Evolutionary conservation across 2,888 invertebrate genomes (phyloP).

Genomic region (Nomada hirtipes): DNA sequence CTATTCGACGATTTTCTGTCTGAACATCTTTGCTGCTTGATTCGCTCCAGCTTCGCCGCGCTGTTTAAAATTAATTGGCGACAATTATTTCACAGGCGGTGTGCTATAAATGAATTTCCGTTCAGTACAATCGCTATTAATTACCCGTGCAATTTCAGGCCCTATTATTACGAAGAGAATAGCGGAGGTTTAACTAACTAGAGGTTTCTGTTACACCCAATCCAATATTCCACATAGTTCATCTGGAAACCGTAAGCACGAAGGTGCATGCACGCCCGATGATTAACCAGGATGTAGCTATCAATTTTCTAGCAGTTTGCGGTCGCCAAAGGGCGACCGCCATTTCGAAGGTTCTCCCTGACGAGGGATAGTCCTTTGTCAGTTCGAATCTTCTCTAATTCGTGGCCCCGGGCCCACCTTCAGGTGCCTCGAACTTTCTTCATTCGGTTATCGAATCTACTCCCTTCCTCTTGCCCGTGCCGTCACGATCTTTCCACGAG

Average conservation of each 20-base stretch:
- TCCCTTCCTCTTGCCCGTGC: no score
- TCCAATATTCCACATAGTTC: neutral
- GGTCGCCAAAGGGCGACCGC: conserved; percentile 72
- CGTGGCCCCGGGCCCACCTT: neutral
- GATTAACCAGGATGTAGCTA: conserved; percentile 76
- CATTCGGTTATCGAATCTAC: neutral
- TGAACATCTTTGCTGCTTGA: no score
- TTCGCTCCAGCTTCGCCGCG: no score
- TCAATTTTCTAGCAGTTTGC: conserved; percentile 80
- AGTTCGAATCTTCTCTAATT: conserved; percentile 63
- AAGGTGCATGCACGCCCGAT: conserved; percentile 46
- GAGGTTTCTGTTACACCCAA: neutral
- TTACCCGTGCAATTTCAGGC: no score
- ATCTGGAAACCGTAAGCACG: neutral
- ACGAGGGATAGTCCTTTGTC: conserved; percentile 67
- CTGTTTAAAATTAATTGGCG: no score
- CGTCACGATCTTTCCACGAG: no score
- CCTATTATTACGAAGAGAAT: no score
- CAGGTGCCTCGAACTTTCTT: neutral
- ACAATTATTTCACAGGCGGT: no score
- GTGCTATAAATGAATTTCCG: no score
- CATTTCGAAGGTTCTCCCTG: conserved; percentile 69
- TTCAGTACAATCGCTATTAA: no score
- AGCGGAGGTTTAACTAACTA: neutral
- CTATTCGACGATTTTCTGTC: no score